Evolutionary conservation across 1,140 invertebrate genomes (phyloP), one percentile per base, ranked within the genome.

Genomic region (Nomia melanderi): DNA sequence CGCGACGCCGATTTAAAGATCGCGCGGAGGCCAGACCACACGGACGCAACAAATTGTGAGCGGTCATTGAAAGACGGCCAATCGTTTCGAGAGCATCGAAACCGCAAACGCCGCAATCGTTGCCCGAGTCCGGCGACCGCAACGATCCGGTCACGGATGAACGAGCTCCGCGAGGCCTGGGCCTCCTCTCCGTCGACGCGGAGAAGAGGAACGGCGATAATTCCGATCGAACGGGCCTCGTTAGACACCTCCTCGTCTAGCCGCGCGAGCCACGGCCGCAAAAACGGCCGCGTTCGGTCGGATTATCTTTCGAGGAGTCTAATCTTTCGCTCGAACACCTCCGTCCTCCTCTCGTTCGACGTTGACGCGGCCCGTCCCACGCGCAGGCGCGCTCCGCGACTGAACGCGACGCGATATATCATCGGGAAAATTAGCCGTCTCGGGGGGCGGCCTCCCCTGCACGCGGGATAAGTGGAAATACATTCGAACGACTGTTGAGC

Each of bases 401-500:
- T 9, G 36, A 44, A 29, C 41, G 36, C 36, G 25, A 23, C 53
- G 70, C 64, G 44, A 79, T 84, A 75, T 53, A 81, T 84, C 81
- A 74, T 27, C 59, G 63, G 62, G 69, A 71, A 73, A 81, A 84
- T 81, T 50, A 41, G 27, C 50, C 63, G 27, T 44, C 33, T 11
- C 3, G 12, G 3, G 53, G 56, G 67, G 63, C 44, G 23, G 53
- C 12, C 36, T n/a, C 41, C 44, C 53, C 53, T 60, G 31, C 8
- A 44, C 57, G 53, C 31, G 17, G 14, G 31, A 73, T 64, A 62
- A 79, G 59, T 54, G 41, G 78, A 11, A 69, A 80, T 69, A 59
- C 50, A 53, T 59, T 41, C 36, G 54, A 76, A 44, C 82, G n/a
- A 47, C 63, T 82, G 78, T 79, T 79, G 82, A 79, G 79, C 54